A percentile compares a stretch with the other conserved stretches of the same genome.
Evolutionary conservation across 2,113 vertebrate species (phyloP).

Genomic region (Triplophysa siluroides): DNA sequence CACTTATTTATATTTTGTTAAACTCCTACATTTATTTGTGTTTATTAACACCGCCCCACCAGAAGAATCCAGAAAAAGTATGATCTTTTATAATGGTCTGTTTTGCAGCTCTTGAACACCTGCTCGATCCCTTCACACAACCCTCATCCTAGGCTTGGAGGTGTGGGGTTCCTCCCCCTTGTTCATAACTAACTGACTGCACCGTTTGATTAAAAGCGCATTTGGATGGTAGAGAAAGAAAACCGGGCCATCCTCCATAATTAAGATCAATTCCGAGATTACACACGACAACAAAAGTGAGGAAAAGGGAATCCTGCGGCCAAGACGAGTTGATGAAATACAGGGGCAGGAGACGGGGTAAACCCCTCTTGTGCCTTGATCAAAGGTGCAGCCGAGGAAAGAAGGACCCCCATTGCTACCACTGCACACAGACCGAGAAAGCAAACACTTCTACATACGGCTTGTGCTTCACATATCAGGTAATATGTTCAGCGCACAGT

Average conservation of each 20-base stretch:
- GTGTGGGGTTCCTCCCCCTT: constrained; percentile 65
- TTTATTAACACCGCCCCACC: neutral
- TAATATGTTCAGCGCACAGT: neutral
- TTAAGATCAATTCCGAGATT: constrained; percentile 84
- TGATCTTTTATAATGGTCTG: neutral
- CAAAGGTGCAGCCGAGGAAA: constrained; percentile 65
- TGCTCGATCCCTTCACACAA: constrained; percentile 18
- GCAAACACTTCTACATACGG: neutral
- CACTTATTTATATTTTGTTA: neutral
- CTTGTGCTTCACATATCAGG: neutral
- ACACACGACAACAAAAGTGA: constrained; percentile 77
- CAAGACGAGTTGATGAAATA: constrained; percentile 73
- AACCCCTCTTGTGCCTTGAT: constrained; percentile 63
- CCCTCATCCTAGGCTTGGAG: constrained; percentile 24
- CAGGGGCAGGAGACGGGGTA: constrained; percentile 70
- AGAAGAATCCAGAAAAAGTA: neutral
- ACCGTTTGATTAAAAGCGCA: constrained; percentile 77
- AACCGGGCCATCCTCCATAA: constrained; percentile 76
- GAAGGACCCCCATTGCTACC: constrained; percentile 53
- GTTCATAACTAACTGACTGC: constrained; percentile 78
- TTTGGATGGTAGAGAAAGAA: constrained; percentile 64
- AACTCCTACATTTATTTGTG: neutral
- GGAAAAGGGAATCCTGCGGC: constrained; percentile 69
- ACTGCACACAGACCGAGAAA: neutral
- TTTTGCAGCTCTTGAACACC: constrained; percentile 40